These are phyloP conservation scores for Glossophaga mutica DNA, from an alignment of 2,797 vertebrate genomes.

Conservation along the genomic window DNA sequence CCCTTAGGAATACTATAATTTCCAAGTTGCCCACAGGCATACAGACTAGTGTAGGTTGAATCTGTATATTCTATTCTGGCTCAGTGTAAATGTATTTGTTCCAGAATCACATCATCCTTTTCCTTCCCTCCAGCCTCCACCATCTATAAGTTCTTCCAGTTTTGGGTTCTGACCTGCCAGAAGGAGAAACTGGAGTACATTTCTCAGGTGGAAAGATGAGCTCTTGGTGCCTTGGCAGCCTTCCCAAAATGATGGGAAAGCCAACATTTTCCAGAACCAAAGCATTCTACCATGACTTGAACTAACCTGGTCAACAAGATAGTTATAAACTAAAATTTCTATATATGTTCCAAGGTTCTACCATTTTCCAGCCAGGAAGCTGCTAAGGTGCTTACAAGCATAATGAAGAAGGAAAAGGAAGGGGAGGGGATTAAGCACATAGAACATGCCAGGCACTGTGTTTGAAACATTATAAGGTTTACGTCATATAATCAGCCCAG, in stretches of 20 bases:
- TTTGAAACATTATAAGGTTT: background rate
- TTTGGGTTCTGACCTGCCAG: background rate
- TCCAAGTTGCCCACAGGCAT: background rate
- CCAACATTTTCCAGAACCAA: background rate
- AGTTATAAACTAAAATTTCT: background rate
- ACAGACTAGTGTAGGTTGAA: background rate
- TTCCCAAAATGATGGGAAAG: background rate
- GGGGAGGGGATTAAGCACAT: background rate
- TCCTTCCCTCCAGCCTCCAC: background rate
- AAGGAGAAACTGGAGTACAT: background rate
- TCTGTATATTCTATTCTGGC: background rate
- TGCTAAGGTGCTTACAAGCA: background rate
- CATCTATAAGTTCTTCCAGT: background rate
- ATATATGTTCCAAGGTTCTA: background rate
- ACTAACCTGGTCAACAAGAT: background rate
- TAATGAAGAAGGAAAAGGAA: background rate
- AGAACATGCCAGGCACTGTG: background rate
- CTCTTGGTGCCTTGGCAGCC: background rate
- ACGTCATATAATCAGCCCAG: background rate
- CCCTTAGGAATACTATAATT: background rate
- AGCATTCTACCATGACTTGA: background rate
- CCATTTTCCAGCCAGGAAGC: background rate
- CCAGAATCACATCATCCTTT: background rate
- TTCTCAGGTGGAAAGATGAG: background rate
- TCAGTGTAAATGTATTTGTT: background rate